Conservation (phyloP, 1,140 invertebrate genomes). For the Hesperophylax magnus region DNA sequence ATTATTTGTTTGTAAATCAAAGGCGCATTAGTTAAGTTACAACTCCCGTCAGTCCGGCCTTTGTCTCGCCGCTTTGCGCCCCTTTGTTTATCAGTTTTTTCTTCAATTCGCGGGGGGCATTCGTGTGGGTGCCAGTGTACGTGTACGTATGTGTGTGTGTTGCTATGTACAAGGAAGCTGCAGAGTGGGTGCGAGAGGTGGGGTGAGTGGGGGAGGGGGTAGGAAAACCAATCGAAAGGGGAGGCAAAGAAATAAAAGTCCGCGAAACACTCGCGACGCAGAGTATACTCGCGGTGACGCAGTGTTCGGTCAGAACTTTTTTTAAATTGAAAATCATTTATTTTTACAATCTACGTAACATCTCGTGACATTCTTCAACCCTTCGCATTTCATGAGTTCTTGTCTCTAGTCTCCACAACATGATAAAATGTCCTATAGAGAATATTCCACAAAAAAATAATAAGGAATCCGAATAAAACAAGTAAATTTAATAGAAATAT, state of each 20-base stretch:
- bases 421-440: no score
- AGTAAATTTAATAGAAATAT: no score
- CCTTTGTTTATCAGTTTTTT: conserved; percentile 4
- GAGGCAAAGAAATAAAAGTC: conserved; percentile 39
- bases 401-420: no score
- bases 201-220: not conserved
- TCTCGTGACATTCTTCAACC: no score
- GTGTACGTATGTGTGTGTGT: conserved; percentile 2
- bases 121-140: not conserved
- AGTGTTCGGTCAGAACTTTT: not conserved
- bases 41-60: not conserved
- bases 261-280: conserved; percentile 40
- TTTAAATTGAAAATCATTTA: no score
- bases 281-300: not conserved
- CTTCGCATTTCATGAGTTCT: no score
- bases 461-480: no score
- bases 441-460: no score
- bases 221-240: conserved; percentile 41
- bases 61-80: conserved; percentile 29
- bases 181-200: not conserved
- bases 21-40: no score
- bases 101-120: conserved; percentile 22
- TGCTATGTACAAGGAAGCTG: not conserved
- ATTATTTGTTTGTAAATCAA: no score
- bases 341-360: not conserved